These are phyloP conservation scores for Myanophis thanlyinensis DNA, from an alignment of 2,113 vertebrate genomes.

Conservation along the genomic window DNA sequence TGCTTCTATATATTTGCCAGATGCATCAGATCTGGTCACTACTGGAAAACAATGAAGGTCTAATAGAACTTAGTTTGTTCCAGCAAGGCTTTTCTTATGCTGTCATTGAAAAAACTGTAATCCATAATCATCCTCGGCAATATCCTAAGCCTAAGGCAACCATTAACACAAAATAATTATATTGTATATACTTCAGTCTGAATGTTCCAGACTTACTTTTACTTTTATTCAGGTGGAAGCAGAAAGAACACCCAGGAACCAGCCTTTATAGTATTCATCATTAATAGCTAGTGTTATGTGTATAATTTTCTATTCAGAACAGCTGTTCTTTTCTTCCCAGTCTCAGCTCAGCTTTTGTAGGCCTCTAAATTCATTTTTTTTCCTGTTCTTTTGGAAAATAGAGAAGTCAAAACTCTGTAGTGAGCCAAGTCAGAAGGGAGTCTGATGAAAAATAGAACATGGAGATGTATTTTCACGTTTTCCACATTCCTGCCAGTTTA, in stretches of 20 bases:
- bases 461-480: neutral
- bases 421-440: neutral
- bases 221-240: neutral
- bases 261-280: neutral
- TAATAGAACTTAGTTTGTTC: neutral
- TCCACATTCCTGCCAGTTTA: neutral
- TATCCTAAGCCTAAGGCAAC: neutral
- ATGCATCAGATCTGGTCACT: neutral
- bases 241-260: neutral
- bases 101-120: neutral
- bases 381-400: neutral
- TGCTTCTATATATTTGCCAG: neutral
- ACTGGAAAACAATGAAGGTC: neutral
- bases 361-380: neutral
- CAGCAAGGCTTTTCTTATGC: neutral
- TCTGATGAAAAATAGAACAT: neutral
- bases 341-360: slow-evolving; percentile 9
- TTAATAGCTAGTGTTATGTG: neutral
- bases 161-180: neutral
- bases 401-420: neutral
- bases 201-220: neutral
- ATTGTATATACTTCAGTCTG: neutral
- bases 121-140: neutral
- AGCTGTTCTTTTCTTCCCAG: neutral
- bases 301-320: slow-evolving; percentile 2